Evolutionary conservation across 2,797 vertebrate genomes (phyloP).

Genomic region (Aldrovandia affinis): DNA sequence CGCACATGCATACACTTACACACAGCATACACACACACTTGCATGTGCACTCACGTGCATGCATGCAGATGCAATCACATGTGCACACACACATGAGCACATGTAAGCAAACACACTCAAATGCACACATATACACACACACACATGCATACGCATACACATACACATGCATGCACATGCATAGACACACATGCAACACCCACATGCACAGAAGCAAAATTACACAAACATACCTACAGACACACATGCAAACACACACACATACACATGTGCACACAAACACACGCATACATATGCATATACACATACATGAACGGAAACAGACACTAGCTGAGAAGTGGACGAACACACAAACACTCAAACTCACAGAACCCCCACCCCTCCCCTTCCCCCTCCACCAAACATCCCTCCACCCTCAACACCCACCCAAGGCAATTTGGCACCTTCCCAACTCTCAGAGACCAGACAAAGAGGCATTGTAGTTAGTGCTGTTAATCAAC

Average conservation of each 20-base stretch:
- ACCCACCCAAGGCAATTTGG: constrained; percentile 69
- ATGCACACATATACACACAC: neutral
- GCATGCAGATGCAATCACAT: neutral
- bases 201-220: constrained; percentile 7
- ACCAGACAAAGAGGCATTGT: constrained; percentile 76
- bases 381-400: constrained; percentile 36
- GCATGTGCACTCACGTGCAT: neutral
- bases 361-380: constrained; percentile 56
- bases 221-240: constrained; percentile 27
- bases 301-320: neutral
- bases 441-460: constrained; percentile 59
- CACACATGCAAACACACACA: neutral
- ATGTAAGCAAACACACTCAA: neutral
- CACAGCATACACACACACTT: neutral
- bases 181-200: neutral
- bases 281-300: neutral
- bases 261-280: neutral
- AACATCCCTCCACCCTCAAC: constrained; percentile 48
- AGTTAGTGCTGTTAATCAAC: constrained; percentile 77
- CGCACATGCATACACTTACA: too few relatives aligned
- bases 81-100: constrained; percentile 32
- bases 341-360: constrained; percentile 37
- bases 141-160: neutral
- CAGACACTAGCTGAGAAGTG: constrained; percentile 35
- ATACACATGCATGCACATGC: neutral